Evolutionary conservation across 1,140 invertebrate species (phyloP), one percentile per base, ranked within the genome.

Genomic region (Drosophila kepulauana): DNA sequence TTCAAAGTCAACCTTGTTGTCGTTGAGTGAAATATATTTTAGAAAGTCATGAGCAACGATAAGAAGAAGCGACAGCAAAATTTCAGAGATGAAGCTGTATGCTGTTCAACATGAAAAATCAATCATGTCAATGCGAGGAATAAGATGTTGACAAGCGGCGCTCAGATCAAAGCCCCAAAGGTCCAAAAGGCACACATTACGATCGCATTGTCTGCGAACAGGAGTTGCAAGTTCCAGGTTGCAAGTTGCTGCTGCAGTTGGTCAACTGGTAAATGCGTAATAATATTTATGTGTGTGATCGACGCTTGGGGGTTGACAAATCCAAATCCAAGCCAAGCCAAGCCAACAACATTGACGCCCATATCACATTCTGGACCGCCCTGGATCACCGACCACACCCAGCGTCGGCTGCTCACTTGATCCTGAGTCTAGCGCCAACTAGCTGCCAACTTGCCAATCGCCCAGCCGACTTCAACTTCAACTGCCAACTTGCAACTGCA

Each of bases 71-170:
- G 45, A 28, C n/a, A 54, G 59, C 38, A 10, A 68, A 74, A 62
- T 41, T 43, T 51, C 38, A 54, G 43, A 52, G 35, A 61, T 70
- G 66, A 58, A 65, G 61, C 66, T 56, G 61, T 58, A 30, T n/a
- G 56, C 35, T 30, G 46, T 11, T 52, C 57, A 77, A 88, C 79
- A 88, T 77, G 84, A 62, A 77, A 86, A 88, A 88, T 86, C 82
- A 86, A 86, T 86, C 84, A 86, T 86, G 82, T 88, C 82, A 76
- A 66, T 16, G 49, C 73, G n/a, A 63, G 65, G 63, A 86, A 86
- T 86, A 88, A 86, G 82, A 86, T 86, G 84, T 86, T 86, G 82
- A 86, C 82, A 88, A 79, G 61, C 67, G 67, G 69, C 74, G 54
- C 52, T 56, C 72, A 82, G 82, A 86, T 86, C 84, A 86, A 86